Conservation (phyloP, 2,888 invertebrate species). For the Drosophila kambysellisi region DNA sequence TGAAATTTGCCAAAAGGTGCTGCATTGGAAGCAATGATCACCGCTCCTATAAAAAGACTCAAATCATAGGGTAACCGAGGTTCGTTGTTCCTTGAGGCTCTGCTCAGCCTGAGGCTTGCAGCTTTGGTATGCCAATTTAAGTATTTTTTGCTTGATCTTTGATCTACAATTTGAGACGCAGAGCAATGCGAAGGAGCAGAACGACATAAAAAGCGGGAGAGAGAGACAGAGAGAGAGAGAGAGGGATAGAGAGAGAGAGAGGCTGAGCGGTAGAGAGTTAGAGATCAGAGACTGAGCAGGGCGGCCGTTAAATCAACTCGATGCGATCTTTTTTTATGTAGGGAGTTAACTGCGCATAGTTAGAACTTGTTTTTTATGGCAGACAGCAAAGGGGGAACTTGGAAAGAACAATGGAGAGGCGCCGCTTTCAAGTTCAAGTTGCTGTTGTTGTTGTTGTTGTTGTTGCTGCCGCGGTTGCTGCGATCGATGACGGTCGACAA, state of each 20-base stretch:
- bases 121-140: conserved; percentile 76
- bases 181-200: conserved; percentile 52
- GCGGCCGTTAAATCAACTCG: conserved; percentile 78
- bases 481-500: conserved; percentile 56
- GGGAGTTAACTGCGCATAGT: conserved; percentile 67
- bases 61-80: conserved; percentile 67
- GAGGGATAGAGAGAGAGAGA: not conserved
- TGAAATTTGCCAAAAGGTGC: conserved; percentile 1
- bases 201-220: conserved; percentile 9
- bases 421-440: conserved; percentile 79
- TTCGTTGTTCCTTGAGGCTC: conserved; percentile 58
- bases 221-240: conserved; percentile 6
- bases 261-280: not conserved
- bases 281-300: conserved; percentile 59
- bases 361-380: conserved; percentile 72
- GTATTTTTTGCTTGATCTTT: conserved; percentile 75
- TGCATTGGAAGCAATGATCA: conserved; percentile 8
- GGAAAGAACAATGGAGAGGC: conserved; percentile 73
- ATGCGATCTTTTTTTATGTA: conserved; percentile 73
- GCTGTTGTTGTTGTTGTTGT: conserved; percentile 4
- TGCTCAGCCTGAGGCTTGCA: conserved; percentile 39
- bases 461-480: not conserved
- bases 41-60: conserved; percentile 3
- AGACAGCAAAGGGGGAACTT: conserved; percentile 5
- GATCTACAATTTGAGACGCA: conserved; percentile 81